Conservation (phyloP, 2,888 invertebrate species). For the Thymelicus acteon region DNA sequence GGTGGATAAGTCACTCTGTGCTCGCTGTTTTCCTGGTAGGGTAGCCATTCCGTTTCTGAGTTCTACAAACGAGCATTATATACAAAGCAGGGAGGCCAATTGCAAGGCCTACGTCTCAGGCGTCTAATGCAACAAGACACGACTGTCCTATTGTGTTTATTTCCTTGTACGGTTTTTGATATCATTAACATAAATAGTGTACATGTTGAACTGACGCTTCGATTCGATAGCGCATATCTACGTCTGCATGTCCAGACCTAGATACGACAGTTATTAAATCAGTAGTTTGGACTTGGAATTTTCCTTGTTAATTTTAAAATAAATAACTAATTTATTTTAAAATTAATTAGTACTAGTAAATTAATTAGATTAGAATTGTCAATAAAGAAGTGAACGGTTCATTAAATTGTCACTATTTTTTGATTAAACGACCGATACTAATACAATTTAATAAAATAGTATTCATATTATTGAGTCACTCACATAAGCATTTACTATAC, state of each 20-base stretch:
- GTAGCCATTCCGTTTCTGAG: constrained; percentile 68
- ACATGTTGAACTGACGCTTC: constrained; percentile 34
- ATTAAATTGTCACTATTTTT: too few species aligned
- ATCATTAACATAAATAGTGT: constrained; percentile 79
- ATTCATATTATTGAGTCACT: too few species aligned
- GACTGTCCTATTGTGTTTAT: constrained; percentile 82
- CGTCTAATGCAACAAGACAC: constrained; percentile 78
- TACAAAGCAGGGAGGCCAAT: constrained; percentile 78
- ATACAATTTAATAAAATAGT: too few species aligned
- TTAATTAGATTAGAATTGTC: too few species aligned
- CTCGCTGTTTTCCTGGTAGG: constrained; percentile 63
- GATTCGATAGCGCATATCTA: constrained; percentile 33
- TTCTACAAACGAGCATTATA: constrained; percentile 80
- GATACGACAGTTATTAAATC: constrained; percentile 7
- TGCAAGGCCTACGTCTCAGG: constrained; percentile 70
- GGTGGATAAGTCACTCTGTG: constrained; percentile 69
- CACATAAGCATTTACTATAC: too few species aligned
- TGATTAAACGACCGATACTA: too few species aligned
- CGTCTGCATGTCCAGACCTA: constrained; percentile 19
- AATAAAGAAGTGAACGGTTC: too few species aligned
- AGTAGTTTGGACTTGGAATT: background rate
- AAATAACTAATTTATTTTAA: too few species aligned
- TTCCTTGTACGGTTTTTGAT: constrained; percentile 80
- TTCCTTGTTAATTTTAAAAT: background rate
- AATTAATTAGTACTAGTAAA: too few species aligned